Evolutionary conservation across 2,797 vertebrate species (phyloP).

Genomic region (Ambastaia sidthimunki): DNA sequence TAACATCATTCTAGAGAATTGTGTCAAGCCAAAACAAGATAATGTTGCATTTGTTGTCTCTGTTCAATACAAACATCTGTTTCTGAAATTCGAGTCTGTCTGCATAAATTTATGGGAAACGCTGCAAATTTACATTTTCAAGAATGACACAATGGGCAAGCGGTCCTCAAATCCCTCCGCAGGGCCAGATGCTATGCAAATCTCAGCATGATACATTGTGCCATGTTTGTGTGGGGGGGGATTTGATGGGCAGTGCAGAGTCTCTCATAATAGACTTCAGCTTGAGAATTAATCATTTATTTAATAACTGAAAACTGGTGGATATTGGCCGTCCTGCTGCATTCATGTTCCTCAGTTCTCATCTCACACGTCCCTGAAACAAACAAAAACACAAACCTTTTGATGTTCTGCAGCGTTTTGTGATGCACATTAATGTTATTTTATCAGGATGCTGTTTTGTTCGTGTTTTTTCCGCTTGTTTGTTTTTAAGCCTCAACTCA

Average conservation of each 20-base stretch:
- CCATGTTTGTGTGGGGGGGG: neutral
- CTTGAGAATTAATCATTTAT: conserved; percentile 34
- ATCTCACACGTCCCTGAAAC: neutral
- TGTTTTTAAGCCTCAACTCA: too few species aligned
- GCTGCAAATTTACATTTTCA: conserved; percentile 65
- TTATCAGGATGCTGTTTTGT: neutral
- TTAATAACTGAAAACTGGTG: conserved; percentile 33
- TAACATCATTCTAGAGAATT: neutral
- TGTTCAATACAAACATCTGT: conserved; percentile 51
- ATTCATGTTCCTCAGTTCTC: conserved; percentile 1
- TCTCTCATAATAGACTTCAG: conserved; percentile 14
- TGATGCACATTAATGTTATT: conserved; percentile 14
- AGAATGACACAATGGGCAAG: conserved; percentile 58
- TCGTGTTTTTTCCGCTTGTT: neutral
- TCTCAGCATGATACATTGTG: conserved; percentile 27
- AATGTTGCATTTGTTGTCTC: conserved; percentile 15
- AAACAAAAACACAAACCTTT: conserved; percentile 38
- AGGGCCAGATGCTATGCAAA: conserved; percentile 49
- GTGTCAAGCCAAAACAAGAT: neutral
- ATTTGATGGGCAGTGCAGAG: conserved; percentile 26
- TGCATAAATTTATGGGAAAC: conserved; percentile 67
- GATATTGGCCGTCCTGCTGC: conserved; percentile 17
- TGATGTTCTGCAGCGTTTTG: conserved; percentile 6
- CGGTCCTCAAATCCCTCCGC: conserved; percentile 48
- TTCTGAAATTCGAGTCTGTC: conserved; percentile 45